These are phyloP conservation scores for Hiodon alosoides DNA, from an alignment of 2,113 vertebrate species.

Conservation along the genomic window DNA sequence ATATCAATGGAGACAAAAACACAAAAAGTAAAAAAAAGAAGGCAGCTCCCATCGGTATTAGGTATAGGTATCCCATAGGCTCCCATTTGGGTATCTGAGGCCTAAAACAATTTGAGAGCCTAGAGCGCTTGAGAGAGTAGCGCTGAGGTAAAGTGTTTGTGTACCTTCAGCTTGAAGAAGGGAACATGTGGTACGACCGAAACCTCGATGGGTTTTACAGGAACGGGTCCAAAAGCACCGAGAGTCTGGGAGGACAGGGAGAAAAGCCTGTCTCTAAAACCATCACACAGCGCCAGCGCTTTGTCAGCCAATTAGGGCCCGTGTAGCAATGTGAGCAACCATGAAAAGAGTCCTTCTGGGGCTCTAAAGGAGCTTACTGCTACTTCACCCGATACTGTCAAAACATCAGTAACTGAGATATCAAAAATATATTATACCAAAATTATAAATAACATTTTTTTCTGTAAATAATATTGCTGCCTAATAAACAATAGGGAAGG, in stretches of 20 bases:
- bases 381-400: background rate
- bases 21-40: too few relatives aligned
- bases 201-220: slow-evolving; percentile 55
- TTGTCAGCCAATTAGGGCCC: background rate
- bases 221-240: slow-evolving; percentile 54
- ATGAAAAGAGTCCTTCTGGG: too few relatives aligned
- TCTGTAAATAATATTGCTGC: background rate
- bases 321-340: background rate
- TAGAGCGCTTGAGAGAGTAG: too few relatives aligned
- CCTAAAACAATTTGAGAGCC: too few relatives aligned
- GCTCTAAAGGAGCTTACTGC: too few relatives aligned
- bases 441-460: too few relatives aligned
- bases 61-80: too few relatives aligned
- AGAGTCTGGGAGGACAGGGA: slow-evolving; percentile 59
- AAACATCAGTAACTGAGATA: background rate
- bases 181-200: slow-evolving; percentile 56
- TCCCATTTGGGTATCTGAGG: too few relatives aligned
- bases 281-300: background rate
- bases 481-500: too few relatives aligned
- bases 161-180: slow-evolving; percentile 75
- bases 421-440: background rate
- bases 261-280: slow-evolving; percentile 10
- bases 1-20: too few relatives aligned
- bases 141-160: background rate
- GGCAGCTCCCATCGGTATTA: too few relatives aligned